Evolutionary conservation across 2,888 invertebrate species (phyloP).

Genomic region (Calameuta filiformis): DNA sequence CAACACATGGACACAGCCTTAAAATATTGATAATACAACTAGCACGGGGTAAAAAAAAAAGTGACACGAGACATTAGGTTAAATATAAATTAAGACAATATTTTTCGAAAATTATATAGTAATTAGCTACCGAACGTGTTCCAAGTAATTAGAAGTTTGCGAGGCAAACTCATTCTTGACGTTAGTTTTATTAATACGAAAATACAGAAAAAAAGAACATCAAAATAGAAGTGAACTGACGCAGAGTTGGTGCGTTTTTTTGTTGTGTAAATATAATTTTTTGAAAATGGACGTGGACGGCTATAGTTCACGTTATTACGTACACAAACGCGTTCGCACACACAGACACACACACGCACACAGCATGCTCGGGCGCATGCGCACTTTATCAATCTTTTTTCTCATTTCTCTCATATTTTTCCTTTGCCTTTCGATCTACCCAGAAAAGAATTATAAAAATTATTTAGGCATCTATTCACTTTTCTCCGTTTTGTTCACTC

Average conservation of each 20-base stretch:
- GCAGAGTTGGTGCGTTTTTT: not conserved
- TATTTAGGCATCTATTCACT: not conserved
- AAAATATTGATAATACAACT: conserved; percentile 21
- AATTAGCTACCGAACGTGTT: conserved; percentile 22
- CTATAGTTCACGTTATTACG: not conserved
- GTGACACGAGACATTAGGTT: not conserved
- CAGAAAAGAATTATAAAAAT: not conserved
- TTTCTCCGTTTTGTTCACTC: not conserved
- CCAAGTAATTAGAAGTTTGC: conserved; percentile 62
- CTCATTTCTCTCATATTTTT: not conserved
- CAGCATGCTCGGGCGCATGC: not conserved
- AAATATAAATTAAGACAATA: not conserved
- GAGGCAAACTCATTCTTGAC: conserved; percentile 59
- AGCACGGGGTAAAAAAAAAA: not conserved
- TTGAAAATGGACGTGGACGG: not conserved
- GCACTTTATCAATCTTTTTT: conserved; percentile 2
- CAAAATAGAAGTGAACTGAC: not conserved
- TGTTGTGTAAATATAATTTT: not conserved
- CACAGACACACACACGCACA: not conserved
- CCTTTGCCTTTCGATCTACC: not conserved
- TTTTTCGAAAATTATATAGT: not conserved
- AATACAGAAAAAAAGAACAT: conserved; percentile 14
- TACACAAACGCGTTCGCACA: not conserved
- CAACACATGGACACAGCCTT: conserved; percentile 39
- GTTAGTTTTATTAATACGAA: conserved; percentile 16